Conservation (phyloP, 2,888 invertebrate genomes). For the Chironomus tentans region DNA sequence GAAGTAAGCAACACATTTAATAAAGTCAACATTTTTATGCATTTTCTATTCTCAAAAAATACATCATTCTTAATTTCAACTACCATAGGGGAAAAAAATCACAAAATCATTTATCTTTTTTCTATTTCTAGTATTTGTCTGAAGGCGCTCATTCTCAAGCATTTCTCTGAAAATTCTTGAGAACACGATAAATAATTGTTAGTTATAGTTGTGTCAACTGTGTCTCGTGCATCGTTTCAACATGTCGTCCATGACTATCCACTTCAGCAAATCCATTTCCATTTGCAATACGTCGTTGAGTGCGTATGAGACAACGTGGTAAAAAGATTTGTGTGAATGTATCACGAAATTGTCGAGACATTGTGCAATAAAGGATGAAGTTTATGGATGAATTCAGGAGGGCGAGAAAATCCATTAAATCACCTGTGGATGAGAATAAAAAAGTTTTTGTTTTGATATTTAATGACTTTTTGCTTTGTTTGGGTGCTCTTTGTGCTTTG, state of each 20-base stretch:
- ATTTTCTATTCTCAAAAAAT: no score
- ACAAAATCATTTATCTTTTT: no score
- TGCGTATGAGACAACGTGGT: constrained; percentile 47
- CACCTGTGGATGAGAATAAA: constrained; percentile 46
- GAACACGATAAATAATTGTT: neutral
- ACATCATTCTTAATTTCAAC: no score
- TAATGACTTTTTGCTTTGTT: neutral
- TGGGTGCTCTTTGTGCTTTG: no score
- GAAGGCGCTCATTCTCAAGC: neutral
- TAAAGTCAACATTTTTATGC: no score
- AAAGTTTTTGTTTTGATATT: constrained; percentile 22
- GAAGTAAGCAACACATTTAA: no score
- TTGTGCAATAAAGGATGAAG: constrained; percentile 88
- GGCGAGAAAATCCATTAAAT: constrained; percentile 84
- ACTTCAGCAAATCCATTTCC: constrained; percentile 27
- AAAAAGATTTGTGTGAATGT: constrained; percentile 69
- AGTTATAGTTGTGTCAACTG: constrained; percentile 28
- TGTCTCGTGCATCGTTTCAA: constrained; percentile 36
- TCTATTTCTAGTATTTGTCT: no score
- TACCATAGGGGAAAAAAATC: no score
- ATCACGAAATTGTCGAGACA: constrained; percentile 84
- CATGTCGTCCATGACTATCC: constrained; percentile 9
- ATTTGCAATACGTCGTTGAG: constrained; percentile 32
- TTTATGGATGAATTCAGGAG: constrained; percentile 87
- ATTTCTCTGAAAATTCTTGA: neutral